A percentile compares a stretch with the other conserved stretches of the same genome.
phyloP scores from a whole-genome alignment of 2,113 vertebrate genomes.

The Bambusicola thoracicus region DNA sequence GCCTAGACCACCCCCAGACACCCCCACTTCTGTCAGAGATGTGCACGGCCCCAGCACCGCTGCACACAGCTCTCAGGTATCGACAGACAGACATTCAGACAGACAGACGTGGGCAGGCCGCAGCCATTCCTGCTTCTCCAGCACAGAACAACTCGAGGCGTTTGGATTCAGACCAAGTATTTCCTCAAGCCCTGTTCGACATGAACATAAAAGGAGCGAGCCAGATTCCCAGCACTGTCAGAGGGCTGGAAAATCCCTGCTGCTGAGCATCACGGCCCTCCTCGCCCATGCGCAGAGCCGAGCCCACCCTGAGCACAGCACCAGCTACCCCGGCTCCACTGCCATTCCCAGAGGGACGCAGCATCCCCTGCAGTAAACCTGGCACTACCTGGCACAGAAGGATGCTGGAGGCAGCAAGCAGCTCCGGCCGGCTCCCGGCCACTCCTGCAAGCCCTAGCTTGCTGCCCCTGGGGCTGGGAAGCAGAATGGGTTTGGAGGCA shows the following conservation, averaged over 20 bases:
- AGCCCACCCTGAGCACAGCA: rapidly evolving
- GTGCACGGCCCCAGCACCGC: not conserved
- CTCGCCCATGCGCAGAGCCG: not conserved
- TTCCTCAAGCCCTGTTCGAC: slow-evolving; percentile 62
- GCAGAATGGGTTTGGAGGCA: not conserved
- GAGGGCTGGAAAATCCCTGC: slow-evolving; percentile 48
- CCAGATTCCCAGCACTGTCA: slow-evolving; percentile 47
- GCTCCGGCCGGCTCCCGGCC: not conserved
- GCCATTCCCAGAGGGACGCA: rapidly evolving
- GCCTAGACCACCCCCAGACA: not conserved
- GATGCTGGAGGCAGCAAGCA: not conserved
- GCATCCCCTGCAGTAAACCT: rapidly evolving
- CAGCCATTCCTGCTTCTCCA: slow-evolving; percentile 55
- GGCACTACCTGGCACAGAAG: rapidly evolving
- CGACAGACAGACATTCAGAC: slow-evolving; percentile 12
- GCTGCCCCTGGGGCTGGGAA: not conserved
- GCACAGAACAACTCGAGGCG: slow-evolving; percentile 37
- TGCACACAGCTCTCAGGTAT: not conserved
- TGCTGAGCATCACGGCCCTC: not conserved
- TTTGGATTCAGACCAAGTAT: slow-evolving; percentile 56
- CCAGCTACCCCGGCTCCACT: not conserved
- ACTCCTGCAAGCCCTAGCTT: slow-evolving; percentile 18
- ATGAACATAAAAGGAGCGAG: slow-evolving; percentile 72
- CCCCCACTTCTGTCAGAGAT: not conserved
- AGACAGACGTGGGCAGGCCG: slow-evolving; percentile 25